Percentiles rank a stretch among this genome's conserved stretches.
Conservation (phyloP, 1,140 invertebrate genomes). For the Drosophila carrolli region DNA sequence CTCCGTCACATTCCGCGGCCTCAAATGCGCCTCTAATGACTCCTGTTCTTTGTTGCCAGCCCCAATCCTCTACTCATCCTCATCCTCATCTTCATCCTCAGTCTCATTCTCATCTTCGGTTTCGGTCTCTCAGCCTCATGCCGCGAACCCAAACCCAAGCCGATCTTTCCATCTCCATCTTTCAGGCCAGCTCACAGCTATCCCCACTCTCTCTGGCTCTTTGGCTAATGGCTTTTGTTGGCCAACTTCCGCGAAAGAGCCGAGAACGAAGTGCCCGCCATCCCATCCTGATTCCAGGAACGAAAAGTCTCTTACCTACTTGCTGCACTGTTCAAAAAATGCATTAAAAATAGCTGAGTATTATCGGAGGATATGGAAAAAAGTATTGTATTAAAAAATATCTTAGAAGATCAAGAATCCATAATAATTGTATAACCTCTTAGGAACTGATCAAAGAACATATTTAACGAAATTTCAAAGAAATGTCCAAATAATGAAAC, state of each 20-base stretch:
- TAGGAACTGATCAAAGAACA: too few species aligned
- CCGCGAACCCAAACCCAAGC: neutral
- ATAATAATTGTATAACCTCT: too few species aligned
- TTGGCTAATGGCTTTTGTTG: constrained; percentile 73
- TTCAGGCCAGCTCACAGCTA: constrained; percentile 9
- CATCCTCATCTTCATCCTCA: constrained; percentile 1
- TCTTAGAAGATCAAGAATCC: neutral
- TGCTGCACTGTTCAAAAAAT: constrained; percentile 10
- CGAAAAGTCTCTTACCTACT: constrained; percentile 4
- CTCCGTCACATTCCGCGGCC: constrained; percentile 67
- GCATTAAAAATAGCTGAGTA: neutral
- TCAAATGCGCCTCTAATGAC: constrained; percentile 79
- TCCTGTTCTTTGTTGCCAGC: constrained; percentile 75
- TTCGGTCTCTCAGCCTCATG: constrained; percentile 9
- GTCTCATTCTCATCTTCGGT: constrained; percentile 3
- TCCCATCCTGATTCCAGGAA: constrained; percentile 34
- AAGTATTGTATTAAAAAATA: too few species aligned
- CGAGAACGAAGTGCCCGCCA: constrained; percentile 7
- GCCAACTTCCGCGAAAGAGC: constrained; percentile 71
- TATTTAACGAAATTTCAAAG: too few species aligned
- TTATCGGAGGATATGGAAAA: neutral
- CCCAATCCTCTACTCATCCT: constrained; percentile 41
- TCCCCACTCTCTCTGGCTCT: constrained; percentile 21
- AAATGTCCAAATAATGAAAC: too few species aligned
- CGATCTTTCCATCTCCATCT: constrained; percentile 11